phyloP scores from a whole-genome alignment of 1,140 invertebrate species.

The Physella acuta region DNA sequence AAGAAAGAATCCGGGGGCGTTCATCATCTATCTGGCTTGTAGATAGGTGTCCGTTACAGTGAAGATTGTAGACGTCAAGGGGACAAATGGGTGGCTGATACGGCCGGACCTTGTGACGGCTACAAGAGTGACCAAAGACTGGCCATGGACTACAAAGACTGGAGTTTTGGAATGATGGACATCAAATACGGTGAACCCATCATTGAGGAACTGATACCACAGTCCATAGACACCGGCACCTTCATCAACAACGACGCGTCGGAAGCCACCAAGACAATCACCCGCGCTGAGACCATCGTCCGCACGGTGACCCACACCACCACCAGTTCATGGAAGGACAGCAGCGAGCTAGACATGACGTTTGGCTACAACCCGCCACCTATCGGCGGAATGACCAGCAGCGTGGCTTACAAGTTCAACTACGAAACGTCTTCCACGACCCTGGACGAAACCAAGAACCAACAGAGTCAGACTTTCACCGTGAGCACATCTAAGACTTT shows the following conservation, averaged over 20 bases:
- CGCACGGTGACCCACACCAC: background rate
- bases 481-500: background rate
- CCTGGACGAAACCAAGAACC: background rate
- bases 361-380: too few relatives aligned
- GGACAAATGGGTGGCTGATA: background rate
- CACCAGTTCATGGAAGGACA: background rate
- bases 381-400: too few relatives aligned
- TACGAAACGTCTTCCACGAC: background rate
- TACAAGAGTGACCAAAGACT: constrained; percentile 10
- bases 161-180: background rate
- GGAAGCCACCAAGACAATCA: background rate
- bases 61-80: background rate
- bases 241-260: background rate
- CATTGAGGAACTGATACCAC: background rate
- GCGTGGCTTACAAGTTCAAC: background rate
- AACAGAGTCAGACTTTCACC: background rate
- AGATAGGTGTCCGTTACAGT: too few relatives aligned
- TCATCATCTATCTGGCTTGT: too few relatives aligned
- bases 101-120: background rate
- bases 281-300: background rate
- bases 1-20: too few relatives aligned
- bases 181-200: background rate
- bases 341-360: background rate
- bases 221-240: background rate
- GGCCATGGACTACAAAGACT: background rate